Evolutionary conservation across 2,888 invertebrate species (phyloP).

Genomic region (Thereva nobilitata): DNA sequence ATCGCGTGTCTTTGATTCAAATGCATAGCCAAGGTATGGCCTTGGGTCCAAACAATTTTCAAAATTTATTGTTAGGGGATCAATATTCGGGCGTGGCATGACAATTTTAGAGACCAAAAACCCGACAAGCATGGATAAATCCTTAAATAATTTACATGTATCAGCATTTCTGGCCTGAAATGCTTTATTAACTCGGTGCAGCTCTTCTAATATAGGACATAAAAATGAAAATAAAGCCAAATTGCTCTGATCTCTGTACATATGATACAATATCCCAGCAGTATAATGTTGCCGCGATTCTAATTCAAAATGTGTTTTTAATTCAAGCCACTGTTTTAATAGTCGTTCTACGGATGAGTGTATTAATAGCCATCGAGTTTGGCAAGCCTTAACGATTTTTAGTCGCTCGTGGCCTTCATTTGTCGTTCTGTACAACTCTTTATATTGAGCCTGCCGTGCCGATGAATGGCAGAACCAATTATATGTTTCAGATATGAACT

Average conservation of each 20-base stretch:
- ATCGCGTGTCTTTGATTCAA: too few relatives aligned
- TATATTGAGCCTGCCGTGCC: neutral
- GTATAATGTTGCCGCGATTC: neutral
- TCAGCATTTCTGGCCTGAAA: constrained; percentile 5
- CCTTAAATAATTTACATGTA: neutral
- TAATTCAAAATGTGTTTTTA: constrained; percentile 17
- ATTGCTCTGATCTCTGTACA: neutral
- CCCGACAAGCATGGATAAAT: neutral
- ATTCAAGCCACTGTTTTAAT: constrained; percentile 19
- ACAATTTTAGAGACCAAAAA: constrained; percentile 3
- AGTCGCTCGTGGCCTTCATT: constrained; percentile 5
- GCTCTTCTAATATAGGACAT: constrained; percentile 9
- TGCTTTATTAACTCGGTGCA: constrained; percentile 1
- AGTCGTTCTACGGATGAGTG: neutral
- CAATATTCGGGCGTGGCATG: too few relatives aligned
- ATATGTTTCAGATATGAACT: constrained; percentile 14
- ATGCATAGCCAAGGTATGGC: too few relatives aligned
- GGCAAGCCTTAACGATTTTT: constrained; percentile 4
- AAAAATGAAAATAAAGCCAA: constrained; percentile 1
- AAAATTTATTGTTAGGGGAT: too few relatives aligned
- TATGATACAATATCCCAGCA: neutral
- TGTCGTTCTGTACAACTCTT: neutral
- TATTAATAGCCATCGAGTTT: constrained; percentile 13
- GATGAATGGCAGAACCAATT: constrained; percentile 17
- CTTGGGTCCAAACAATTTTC: too few relatives aligned